These are phyloP conservation scores for Jaculus jaculus DNA, from an alignment of 2,113 vertebrate genomes.

Conservation along the genomic window DNA sequence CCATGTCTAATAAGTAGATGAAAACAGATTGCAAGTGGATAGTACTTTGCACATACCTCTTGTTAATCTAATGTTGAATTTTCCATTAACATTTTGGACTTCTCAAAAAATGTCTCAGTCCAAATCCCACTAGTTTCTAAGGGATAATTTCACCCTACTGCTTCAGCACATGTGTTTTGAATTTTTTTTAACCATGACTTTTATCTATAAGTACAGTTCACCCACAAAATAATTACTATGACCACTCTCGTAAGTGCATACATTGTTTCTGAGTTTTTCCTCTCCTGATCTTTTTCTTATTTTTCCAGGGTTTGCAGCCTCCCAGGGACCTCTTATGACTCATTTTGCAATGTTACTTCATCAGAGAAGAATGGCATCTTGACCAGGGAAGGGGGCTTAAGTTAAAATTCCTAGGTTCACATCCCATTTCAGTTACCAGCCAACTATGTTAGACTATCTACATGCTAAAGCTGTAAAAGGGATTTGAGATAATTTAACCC, in stretches of 20 bases:
- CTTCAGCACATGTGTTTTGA: slow-evolving; percentile 68
- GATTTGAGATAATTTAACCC: neutral
- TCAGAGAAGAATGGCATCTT: slow-evolving; percentile 60
- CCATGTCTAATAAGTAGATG: slow-evolving; percentile 58
- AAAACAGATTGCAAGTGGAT: slow-evolving; percentile 57
- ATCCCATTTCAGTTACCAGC: neutral
- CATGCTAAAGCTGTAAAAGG: slow-evolving; percentile 26
- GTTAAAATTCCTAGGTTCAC: slow-evolving; percentile 43
- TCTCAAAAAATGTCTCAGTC: slow-evolving; percentile 58
- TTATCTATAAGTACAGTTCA: slow-evolving; percentile 68
- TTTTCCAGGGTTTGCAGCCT: slow-evolving; percentile 53
- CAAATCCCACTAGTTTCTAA: slow-evolving; percentile 66
- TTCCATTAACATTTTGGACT: slow-evolving; percentile 63
- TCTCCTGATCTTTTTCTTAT: slow-evolving; percentile 57
- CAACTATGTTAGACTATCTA: neutral
- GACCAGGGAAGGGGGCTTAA: slow-evolving; percentile 24
- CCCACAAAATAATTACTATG: slow-evolving; percentile 70
- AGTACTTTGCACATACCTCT: slow-evolving; percentile 66
- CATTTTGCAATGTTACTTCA: slow-evolving; percentile 64
- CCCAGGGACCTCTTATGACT: slow-evolving; percentile 57
- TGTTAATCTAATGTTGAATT: slow-evolving; percentile 63
- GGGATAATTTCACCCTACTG: slow-evolving; percentile 46
- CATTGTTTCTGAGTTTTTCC: slow-evolving; percentile 54
- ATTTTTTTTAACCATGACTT: slow-evolving; percentile 71
- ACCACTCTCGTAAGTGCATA: slow-evolving; percentile 56